These are phyloP conservation scores for Nyctalus aviator DNA, from an alignment of 2,797 vertebrate genomes.

Conservation along the genomic window DNA sequence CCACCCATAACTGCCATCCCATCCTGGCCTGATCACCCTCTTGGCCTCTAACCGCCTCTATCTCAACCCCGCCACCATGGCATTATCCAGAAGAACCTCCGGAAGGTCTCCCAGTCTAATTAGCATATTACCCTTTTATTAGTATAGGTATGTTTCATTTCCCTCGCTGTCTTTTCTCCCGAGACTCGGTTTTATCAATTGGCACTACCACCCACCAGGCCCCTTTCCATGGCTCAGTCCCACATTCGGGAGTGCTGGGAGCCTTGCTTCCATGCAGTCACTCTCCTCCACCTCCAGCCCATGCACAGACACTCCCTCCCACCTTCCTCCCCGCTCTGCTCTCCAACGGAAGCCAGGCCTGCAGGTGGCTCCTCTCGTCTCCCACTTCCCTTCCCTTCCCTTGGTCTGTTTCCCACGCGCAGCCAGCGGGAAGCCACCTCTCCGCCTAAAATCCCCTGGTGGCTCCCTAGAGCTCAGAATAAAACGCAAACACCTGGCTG, in stretches of 20 bases:
- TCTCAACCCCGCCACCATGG: no score
- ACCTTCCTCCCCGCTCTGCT: not conserved
- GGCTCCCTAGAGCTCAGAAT: conserved; percentile 57
- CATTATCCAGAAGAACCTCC: no score
- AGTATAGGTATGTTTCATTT: not conserved
- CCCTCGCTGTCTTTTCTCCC: not conserved
- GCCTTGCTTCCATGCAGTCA: not conserved
- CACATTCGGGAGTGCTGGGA: not conserved
- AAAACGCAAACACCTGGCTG: conserved; percentile 48
- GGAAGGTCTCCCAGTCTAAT: no score
- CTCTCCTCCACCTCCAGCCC: not conserved
- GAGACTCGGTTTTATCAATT: fast-evolving
- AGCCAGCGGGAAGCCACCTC: conserved; percentile 58
- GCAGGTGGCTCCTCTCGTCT: conserved; percentile 64
- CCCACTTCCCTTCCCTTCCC: conserved; percentile 54
- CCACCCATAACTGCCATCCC: no score
- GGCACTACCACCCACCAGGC: not conserved
- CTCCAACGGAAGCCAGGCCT: not conserved
- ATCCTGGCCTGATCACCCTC: no score
- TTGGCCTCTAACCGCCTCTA: no score
- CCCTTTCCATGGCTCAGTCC: not conserved
- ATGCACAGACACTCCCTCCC: not conserved
- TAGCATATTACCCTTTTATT: no score
- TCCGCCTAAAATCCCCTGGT: conserved; percentile 62
- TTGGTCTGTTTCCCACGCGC: conserved; percentile 72